A percentile compares a stretch with the other conserved stretches of the same genome.
Evolutionary conservation across 64 coral and sea anemone genomes (phyloP).

Genomic region (Pocillopora verrucosa): DNA sequence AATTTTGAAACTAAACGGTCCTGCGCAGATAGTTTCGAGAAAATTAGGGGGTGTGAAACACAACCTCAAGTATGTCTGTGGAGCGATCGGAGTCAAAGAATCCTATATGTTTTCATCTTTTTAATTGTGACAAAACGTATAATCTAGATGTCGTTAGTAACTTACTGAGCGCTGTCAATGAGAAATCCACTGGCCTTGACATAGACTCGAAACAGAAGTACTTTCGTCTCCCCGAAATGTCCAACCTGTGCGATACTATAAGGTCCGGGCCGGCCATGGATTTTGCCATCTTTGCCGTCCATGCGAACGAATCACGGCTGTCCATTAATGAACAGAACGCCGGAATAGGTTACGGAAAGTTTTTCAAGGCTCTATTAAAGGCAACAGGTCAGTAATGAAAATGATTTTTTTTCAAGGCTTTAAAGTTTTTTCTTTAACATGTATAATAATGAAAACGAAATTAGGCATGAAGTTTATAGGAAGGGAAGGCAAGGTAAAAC

Average conservation of each 20-base stretch:
- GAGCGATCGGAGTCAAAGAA: neutral
- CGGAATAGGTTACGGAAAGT: constrained; percentile 62
- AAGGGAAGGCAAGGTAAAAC: neutral
- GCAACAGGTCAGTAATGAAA: constrained; percentile 26
- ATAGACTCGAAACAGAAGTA: constrained; percentile 20
- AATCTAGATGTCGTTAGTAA: constrained; percentile 36
- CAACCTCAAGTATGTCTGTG: neutral
- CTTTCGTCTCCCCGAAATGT: constrained; percentile 60
- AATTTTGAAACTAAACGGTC: neutral
- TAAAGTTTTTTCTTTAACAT: neutral
- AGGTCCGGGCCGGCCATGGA: neutral
- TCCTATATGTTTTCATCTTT: constrained; percentile 30
- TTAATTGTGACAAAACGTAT: constrained; percentile 73
- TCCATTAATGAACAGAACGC: constrained; percentile 53
- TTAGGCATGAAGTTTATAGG: neutral
- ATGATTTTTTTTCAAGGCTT: neutral
- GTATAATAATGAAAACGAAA: neutral
- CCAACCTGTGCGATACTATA: neutral
- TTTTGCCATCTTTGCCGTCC: constrained; percentile 70
- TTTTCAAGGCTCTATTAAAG: constrained; percentile 51
- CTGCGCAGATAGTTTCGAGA: neutral
- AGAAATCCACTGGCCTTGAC: neutral
- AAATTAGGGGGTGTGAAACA: neutral
- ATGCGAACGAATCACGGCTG: constrained; percentile 63
- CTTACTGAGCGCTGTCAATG: neutral